These are phyloP conservation scores for Colinus virginianus DNA, from an alignment of 2,113 vertebrate genomes.

Conservation along the genomic window DNA sequence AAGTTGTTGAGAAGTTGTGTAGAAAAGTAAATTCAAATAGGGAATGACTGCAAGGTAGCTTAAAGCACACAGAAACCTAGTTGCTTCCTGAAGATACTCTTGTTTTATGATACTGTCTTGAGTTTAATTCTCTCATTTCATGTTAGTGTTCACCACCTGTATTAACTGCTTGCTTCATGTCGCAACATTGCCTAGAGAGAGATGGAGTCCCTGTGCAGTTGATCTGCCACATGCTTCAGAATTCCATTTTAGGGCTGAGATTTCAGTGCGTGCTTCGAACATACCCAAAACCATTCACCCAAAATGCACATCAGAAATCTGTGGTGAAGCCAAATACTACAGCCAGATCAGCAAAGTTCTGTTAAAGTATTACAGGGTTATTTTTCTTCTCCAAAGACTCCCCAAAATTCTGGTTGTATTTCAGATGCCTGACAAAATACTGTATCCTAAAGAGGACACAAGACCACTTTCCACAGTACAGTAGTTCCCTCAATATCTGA, in stretches of 20 bases:
- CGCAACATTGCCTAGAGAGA: not conserved
- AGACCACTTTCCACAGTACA: not conserved
- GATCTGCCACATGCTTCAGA: not conserved
- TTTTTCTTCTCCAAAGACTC: not conserved
- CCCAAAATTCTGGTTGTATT: not conserved
- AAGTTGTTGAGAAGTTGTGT: not conserved
- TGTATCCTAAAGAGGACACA: not conserved
- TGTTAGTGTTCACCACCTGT: not conserved
- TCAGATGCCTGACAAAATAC: not conserved
- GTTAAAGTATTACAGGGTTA: not conserved
- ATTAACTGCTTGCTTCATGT: not conserved
- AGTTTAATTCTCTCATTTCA: not conserved
- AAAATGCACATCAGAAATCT: not conserved
- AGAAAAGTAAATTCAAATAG: not conserved
- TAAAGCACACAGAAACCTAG: not conserved
- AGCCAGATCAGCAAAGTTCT: not conserved
- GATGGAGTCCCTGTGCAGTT: rapidly evolving
- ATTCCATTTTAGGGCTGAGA: not conserved
- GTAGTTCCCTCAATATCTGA: not conserved
- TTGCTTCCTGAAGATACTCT: not conserved
- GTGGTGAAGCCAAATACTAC: not conserved
- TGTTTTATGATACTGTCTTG: not conserved
- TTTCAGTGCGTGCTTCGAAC: not conserved
- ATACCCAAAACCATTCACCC: not conserved
- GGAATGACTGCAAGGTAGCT: not conserved